Conservation (phyloP, 2,888 invertebrate genomes). For the Mythimna albipuncta region DNA sequence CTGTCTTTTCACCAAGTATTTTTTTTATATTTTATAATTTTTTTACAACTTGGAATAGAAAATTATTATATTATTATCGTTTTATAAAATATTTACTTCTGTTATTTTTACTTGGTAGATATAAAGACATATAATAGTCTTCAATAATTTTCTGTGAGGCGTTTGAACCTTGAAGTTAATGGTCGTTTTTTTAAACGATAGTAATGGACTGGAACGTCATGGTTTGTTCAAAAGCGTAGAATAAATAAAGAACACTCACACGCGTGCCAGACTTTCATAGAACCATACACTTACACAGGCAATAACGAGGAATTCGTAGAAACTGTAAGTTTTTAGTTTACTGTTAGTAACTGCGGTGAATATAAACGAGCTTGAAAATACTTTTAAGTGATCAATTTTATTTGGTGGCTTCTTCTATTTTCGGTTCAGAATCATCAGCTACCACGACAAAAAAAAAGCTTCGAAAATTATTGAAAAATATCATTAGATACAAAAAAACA, state of each 20-base stretch:
- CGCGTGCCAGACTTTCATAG: slow-evolving; percentile 19
- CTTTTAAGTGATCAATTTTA: slow-evolving; percentile 1
- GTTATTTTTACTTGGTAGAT: neutral
- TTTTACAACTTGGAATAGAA: no score
- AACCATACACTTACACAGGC: slow-evolving; percentile 10
- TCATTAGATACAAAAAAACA: neutral
- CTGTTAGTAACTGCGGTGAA: slow-evolving; percentile 6
- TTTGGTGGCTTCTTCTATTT: slow-evolving; percentile 15
- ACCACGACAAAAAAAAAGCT: neutral
- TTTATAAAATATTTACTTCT: neutral
- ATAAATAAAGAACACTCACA: slow-evolving; percentile 35
- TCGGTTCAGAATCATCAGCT: neutral
- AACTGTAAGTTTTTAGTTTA: slow-evolving; percentile 23
- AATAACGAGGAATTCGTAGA: slow-evolving; percentile 28
- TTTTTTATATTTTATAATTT: no score
- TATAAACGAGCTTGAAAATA: neutral
- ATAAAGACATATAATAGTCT: neutral
- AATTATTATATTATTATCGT: neutral
- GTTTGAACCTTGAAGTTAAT: slow-evolving; percentile 26
- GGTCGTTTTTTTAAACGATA: slow-evolving; percentile 16
- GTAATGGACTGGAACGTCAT: slow-evolving; percentile 44
- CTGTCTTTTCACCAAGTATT: no score
- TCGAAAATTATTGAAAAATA: neutral
- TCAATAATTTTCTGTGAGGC: slow-evolving; percentile 16
- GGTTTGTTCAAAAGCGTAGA: slow-evolving; percentile 42